Percentiles rank a stretch among this genome's conserved stretches.
Evolutionary conservation across 2,113 vertebrate species (phyloP).

Genomic region (Rhynchomys soricoides): DNA sequence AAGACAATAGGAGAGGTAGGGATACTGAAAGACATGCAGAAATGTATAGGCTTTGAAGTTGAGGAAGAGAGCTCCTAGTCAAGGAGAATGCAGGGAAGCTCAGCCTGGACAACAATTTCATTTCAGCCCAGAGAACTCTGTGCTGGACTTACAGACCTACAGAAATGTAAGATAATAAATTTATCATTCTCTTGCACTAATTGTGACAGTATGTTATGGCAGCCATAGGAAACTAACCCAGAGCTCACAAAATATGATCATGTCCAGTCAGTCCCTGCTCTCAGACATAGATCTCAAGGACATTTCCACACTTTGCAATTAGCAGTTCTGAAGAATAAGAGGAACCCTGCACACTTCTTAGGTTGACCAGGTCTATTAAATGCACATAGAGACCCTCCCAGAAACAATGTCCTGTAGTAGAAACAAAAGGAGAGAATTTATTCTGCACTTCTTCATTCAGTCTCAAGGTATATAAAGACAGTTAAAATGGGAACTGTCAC

Average conservation of each 20-base stretch:
- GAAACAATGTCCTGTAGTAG: neutral
- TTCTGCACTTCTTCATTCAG: neutral
- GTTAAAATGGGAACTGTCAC: neutral
- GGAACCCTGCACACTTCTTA: too few species aligned
- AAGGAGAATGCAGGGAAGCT: neutral
- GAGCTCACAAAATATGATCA: neutral
- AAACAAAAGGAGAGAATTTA: neutral
- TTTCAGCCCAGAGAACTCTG: neutral
- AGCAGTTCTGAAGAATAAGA: neutral
- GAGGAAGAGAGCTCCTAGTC: neutral
- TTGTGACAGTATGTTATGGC: neutral
- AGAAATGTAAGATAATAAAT: neutral
- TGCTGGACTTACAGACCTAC: neutral
- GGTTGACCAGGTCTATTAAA: neutral
- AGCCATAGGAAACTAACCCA: neutral
- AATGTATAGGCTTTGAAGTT: neutral
- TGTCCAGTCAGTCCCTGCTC: neutral
- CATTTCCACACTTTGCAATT: neutral
- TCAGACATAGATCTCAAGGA: neutral
- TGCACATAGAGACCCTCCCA: neutral
- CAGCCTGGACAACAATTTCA: neutral
- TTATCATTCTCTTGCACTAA: neutral
- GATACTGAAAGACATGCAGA: neutral
- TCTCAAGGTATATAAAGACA: neutral
- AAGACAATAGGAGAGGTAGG: neutral